Base-by-base conservation (phyloP, 2,888 invertebrate genomes). In the Laothoe populi region DNA sequence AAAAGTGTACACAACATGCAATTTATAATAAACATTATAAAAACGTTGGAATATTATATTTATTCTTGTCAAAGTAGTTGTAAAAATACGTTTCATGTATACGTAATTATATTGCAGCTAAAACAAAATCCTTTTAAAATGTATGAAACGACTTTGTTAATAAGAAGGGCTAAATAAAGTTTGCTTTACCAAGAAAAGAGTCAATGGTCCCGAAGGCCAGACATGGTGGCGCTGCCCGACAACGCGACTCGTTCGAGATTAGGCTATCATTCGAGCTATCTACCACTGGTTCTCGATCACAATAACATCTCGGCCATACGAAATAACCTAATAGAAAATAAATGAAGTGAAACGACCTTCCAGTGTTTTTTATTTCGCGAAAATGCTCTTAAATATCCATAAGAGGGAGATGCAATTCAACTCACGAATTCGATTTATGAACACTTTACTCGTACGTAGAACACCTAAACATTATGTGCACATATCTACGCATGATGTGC, bases 371-470 rank as follows among this genome's bases (percentile, higher is more conserved):
- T 49, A 45, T 46, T 16, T 23, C 40, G 31, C 13, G 19, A 61
- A 19, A 53, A 53, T 53, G 31, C 24, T 16, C 58, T 58, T 61
- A 53, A 60, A 64, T 60, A 53, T 48, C 57, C 63, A 59, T 64
- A 60, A 21, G 53, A 23, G 48, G 24, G 35, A 60, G 72, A 79
- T 84, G 81, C 84, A 82, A 87, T 87, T 88, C 87, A 73, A 79
- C 79, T 74, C 89, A 89, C 89, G 91, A 89, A 82, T 90, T 87
- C 90, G 79, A 90, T 91, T 91, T 90, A 92, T 86, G 80, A 74
- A 82, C 80, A 85, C 89, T 88, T 87, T 74, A 72, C 82, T 81
- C 82, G 81, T 82, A 83, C 83, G 82, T 79, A 84, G 83, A 82
- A 81, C 82, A 85, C 83, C 86, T 87, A 79, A 89, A 88, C 84